Percentiles rank a stretch among this genome's conserved stretches.
Conservation (phyloP, 1,140 invertebrate species). For the Lasaia peninsularis region DNA sequence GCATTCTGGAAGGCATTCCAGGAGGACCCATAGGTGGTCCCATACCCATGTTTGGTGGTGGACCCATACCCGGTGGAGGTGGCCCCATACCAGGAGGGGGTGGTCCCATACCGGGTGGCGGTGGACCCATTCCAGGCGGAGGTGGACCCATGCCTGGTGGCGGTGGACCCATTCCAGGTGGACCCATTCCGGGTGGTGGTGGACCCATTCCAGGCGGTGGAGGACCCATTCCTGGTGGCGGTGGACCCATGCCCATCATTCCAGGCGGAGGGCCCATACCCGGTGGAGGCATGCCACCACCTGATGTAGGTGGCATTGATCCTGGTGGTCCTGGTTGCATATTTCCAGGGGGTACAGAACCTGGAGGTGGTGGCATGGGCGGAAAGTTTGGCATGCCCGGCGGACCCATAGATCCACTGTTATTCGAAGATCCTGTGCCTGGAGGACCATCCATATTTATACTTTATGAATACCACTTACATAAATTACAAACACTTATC, state of each 20-base stretch:
- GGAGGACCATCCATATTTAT: constrained; percentile 55
- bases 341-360: constrained; percentile 39
- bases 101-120: constrained; percentile 42
- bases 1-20: constrained; percentile 42
- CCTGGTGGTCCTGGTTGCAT: constrained; percentile 7
- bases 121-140: constrained; percentile 41
- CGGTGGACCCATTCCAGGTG: constrained; percentile 40
- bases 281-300: constrained; percentile 33
- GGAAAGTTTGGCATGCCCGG: constrained; percentile 61
- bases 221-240: constrained; percentile 43
- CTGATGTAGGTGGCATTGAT: constrained; percentile 1
- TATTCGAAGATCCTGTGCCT: constrained; percentile 46
- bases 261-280: constrained; percentile 51
- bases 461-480: background rate
- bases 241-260: constrained; percentile 39
- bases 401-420: constrained; percentile 49
- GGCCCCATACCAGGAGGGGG: constrained; percentile 38
- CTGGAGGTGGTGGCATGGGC: constrained; percentile 59
- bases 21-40: constrained; percentile 39
- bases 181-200: constrained; percentile 42
- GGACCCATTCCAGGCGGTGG: constrained; percentile 51
- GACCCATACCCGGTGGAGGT: constrained; percentile 44
- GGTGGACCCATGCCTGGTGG: constrained; percentile 37
- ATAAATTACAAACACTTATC: constrained; percentile 16
- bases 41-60: constrained; percentile 32